Evolutionary conservation across 2,113 vertebrate genomes (phyloP), one percentile per base, ranked within the genome.

Genomic region (Salvelinus fontinalis): DNA sequence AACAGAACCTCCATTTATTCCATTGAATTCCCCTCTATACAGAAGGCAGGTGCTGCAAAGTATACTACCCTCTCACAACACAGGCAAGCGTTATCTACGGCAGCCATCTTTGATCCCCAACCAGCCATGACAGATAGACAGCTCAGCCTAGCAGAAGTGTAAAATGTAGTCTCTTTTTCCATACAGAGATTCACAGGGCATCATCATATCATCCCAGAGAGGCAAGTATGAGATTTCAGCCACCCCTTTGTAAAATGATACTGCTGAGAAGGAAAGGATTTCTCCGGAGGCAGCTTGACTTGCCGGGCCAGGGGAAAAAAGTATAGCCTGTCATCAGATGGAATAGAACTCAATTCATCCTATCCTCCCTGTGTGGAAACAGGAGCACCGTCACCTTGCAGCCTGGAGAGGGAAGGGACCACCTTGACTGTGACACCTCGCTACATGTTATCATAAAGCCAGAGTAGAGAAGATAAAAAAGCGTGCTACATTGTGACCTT

Each of bases 141-240:
- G 75, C 44, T 44, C 3, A 74, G 62, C 81, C 65, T 66, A 81
- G 75, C 67, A 57, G 20, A 18, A 75, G 69, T 78, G 14, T 39
- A 78, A 81, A 76, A 75, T 20, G 14, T 0, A 18, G 60, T 57
- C 77, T 76, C 71, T 81, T 65, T 54, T 31, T 49, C 34, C 62
- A 62, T 83, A 73, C 75, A 78, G 87, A 89, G 44, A 85, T 86
- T 89, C 88, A 65, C 72, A 83, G 73, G 78, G 57, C 49, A 73
- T 85, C 85, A 78, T 81, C 76, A 75, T n/a, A 54, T 62, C 59
- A 76, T 54, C 16, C 14, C 51, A 54, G 13, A 13, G 74, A 79
- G 78, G 75, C 67, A 85, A 70, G 88, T 87, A 86, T 90, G 75
- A 9, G 85, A 85, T 91, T 90, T 89, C 88, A 84, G 86, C 84